Percentiles rank a stretch among this genome's conserved stretches.
These are phyloP conservation scores for Himalopsyche tibetana DNA, from an alignment of 2,888 invertebrate species.

Conservation along the genomic window DNA sequence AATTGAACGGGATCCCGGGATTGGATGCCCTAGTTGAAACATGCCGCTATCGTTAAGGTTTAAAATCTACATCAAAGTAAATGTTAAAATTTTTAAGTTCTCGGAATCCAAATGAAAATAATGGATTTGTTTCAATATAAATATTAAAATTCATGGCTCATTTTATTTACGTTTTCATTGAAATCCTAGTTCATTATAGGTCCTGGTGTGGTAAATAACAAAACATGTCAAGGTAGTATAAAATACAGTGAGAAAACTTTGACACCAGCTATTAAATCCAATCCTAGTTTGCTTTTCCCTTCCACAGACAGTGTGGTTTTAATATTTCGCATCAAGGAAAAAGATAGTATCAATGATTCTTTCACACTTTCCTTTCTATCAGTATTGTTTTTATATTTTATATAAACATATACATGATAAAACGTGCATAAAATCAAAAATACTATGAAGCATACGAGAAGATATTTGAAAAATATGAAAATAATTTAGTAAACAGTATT, in stretches of 20 bases:
- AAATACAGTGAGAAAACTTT: conserved; percentile 82
- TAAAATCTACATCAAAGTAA: too few relatives aligned
- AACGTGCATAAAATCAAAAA: too few relatives aligned
- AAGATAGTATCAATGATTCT: conserved; percentile 73
- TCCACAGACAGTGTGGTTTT: conserved; percentile 79
- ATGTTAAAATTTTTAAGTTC: too few relatives aligned
- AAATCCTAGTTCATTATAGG: conserved; percentile 82
- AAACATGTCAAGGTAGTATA: conserved; percentile 81
- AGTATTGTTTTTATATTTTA: conserved; percentile 66
- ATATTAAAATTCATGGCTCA: too few relatives aligned
- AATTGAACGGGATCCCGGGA: too few relatives aligned
- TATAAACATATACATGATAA: conserved; percentile 47
- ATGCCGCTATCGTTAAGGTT: too few relatives aligned
- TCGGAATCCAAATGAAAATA: not conserved
- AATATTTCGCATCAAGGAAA: conserved; percentile 79
- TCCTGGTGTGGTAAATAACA: conserved; percentile 81
- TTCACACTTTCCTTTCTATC: conserved; percentile 68
- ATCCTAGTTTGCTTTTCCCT: conserved; percentile 77
- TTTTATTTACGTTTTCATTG: conserved; percentile 76
- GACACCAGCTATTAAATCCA: conserved; percentile 82
- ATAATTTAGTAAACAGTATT: too few relatives aligned
- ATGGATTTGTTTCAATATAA: too few relatives aligned
- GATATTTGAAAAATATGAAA: too few relatives aligned
- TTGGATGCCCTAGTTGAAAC: too few relatives aligned
- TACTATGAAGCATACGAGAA: too few relatives aligned